Conservation (phyloP, 2,888 invertebrate species). For the Sminthurides aquaticus region DNA sequence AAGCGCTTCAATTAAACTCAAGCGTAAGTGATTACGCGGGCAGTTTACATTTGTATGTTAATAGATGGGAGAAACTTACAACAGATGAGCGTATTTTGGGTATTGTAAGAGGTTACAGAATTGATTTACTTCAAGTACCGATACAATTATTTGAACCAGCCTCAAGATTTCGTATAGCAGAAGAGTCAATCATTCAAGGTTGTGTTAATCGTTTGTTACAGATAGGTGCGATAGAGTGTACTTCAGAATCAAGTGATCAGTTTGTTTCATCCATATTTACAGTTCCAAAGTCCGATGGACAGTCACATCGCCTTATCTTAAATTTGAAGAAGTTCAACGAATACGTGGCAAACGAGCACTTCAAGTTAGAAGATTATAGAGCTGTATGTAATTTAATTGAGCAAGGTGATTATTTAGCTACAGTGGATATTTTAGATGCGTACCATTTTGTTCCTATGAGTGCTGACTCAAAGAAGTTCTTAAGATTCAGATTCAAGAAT, state of each 20-base stretch:
- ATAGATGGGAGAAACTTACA: too few relatives aligned
- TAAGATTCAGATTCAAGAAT: not conserved
- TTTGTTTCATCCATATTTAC: constrained; percentile 13
- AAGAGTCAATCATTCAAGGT: not conserved
- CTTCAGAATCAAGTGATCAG: not conserved
- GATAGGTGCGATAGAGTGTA: not conserved
- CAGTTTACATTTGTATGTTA: too few relatives aligned
- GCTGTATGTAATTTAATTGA: not conserved
- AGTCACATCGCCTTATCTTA: constrained; percentile 8
- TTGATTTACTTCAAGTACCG: too few relatives aligned
- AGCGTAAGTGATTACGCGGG: too few relatives aligned
- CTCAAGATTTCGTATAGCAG: not conserved
- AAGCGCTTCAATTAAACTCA: too few relatives aligned
- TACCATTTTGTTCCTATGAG: constrained; percentile 8
- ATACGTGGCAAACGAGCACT: not conserved
- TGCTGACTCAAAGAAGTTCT: not conserved
- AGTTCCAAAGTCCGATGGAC: constrained; percentile 6
- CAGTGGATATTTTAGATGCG: constrained; percentile 14
- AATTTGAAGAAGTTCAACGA: constrained; percentile 12
- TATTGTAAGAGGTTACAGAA: too few relatives aligned
- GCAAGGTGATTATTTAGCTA: not conserved
- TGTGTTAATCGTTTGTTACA: not conserved
- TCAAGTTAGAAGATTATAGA: constrained; percentile 15
- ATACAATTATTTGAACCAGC: too few relatives aligned
- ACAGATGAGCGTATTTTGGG: too few relatives aligned